Evolutionary conservation across 1,140 invertebrate species (phyloP), one percentile per base, ranked within the genome.

Genomic region (Calliphora vicina): DNA sequence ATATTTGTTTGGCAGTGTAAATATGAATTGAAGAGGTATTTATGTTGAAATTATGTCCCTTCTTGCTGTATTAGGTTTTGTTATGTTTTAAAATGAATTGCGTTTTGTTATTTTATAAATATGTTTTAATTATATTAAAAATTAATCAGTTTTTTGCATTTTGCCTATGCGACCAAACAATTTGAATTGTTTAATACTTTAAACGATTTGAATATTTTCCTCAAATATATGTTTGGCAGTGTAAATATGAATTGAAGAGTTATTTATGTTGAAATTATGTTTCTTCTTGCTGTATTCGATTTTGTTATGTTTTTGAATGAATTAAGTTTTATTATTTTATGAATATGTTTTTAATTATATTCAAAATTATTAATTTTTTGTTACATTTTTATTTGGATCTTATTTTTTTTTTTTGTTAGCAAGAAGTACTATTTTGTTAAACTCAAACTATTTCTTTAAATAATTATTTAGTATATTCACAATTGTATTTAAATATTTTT

Each of bases 201-300:
- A 43, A 26, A 82, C 23, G 81, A 82, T 13, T 72, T 82, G 26
- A 82, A 73, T 71, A 74, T 82, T 20, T 82, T 82, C 74, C 25
- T 82, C 15, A 73, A 73, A 26, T 82, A 82, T 73, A 73, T 82
- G 20, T 45, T 82, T n/a, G 71, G 13, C 23, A 25, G 23, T n/a
- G n/a, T 15, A 6, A n/a, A 57, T 57, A 57, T 57, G 15, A 67
- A 67, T 67, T 67, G 61, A 67, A 2, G 13, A 57, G 2, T 1
- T 67, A 67, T 67, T 67, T 5, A 20, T 10, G n/a, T 23, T 67
- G n/a, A 25, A 43, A 15, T 43, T 78, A 35, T 78, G 13, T n/a
- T n/a, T n/a, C n/a, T n/a, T n/a, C n/a, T n/a, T n/a, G n/a, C n/a
- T n/a, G n/a, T n/a, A n/a, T n/a, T n/a, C n/a, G n/a, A n/a, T 43